Evolutionary conservation across 2,113 vertebrate genomes (phyloP).

Genomic region (Phaethornis superciliosus): DNA sequence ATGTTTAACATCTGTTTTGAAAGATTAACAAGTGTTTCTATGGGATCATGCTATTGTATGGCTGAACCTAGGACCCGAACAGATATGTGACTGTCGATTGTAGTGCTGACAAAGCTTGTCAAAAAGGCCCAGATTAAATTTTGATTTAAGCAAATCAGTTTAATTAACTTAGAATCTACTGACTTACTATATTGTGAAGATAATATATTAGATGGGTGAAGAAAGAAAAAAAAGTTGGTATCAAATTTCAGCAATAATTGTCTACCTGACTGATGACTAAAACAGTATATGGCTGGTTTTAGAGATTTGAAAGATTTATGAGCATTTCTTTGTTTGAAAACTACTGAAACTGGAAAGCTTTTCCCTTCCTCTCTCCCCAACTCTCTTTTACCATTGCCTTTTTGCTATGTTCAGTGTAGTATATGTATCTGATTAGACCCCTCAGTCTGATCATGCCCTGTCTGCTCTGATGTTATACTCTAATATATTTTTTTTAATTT

Average conservation of each 20-base stretch:
- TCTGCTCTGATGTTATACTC: neutral
- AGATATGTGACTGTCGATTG: neutral
- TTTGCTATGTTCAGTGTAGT: neutral
- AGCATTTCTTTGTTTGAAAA: neutral
- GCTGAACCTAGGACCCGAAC: neutral
- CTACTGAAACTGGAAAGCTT: neutral
- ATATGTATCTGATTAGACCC: accelerated
- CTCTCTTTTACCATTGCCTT: neutral
- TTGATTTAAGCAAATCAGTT: neutral
- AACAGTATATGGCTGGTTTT: neutral
- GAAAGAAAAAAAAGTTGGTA: neutral
- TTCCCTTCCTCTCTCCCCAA: neutral
- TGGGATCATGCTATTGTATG: neutral
- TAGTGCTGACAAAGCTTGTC: neutral
- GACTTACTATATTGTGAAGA: neutral
- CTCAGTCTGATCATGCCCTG: neutral
- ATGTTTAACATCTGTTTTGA: neutral
- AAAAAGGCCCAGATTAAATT: neutral
- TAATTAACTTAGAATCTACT: neutral
- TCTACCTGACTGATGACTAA: neutral
- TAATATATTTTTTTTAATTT: neutral
- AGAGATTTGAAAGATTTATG: neutral
- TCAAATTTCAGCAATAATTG: neutral
- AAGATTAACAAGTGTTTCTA: neutral
- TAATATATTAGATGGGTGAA: neutral